Evolutionary conservation across 1,140 invertebrate genomes (phyloP).

Genomic region (Heliconius nattereri): DNA sequence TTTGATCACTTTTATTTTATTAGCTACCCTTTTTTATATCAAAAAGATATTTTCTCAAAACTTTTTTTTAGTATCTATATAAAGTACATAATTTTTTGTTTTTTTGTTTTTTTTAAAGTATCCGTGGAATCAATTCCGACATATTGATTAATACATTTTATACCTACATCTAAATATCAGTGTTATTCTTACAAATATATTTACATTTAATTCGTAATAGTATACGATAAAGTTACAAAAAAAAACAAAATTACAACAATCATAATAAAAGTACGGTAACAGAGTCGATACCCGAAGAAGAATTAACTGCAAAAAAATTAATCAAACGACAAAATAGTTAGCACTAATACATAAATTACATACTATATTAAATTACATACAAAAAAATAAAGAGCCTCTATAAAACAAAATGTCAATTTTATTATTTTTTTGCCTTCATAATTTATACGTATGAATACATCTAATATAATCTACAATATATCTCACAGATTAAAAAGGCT

Average conservation of each 20-base stretch:
- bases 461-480: not conserved
- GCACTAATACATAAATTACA: not conserved
- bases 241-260: constrained; percentile 2
- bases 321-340: constrained; percentile 9
- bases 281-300: constrained; percentile 6
- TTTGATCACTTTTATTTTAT: constrained; percentile 14
- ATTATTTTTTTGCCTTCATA: not conserved
- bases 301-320: constrained; percentile 3
- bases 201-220: constrained; percentile 19
- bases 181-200: constrained; percentile 17
- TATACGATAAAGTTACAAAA: constrained; percentile 13
- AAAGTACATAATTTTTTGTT: constrained; percentile 10
- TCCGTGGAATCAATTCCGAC: not conserved
- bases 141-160: constrained; percentile 11
- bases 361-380: not conserved
- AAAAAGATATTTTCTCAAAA: constrained; percentile 22
- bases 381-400: constrained; percentile 13
- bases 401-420: constrained; percentile 7
- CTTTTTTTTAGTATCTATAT: not conserved
- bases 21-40: constrained; percentile 17
- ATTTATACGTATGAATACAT: not conserved
- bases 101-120: constrained; percentile 11
- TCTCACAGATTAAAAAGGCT: constrained; percentile 12
- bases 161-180: constrained; percentile 5
- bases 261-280: constrained; percentile 8